Base-by-base conservation (phyloP, 2,888 invertebrate species). In the Seira ritae region DNA sequence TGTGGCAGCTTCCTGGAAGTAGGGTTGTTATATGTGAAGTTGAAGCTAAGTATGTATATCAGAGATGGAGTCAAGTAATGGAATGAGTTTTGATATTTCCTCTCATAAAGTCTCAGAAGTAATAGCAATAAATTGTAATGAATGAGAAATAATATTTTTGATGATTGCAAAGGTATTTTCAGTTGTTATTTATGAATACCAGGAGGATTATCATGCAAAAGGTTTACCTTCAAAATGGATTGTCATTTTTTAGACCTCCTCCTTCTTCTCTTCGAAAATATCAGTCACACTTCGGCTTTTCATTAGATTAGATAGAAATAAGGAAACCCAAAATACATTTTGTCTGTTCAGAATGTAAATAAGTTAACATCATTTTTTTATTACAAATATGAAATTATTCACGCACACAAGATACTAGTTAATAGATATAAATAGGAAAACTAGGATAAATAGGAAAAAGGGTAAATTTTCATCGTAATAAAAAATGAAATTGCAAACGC, bases 221-320 rank as follows among this genome's bases (percentile, higher is more conserved):
- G 42, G 42, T 42, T 42, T 42, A 42, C 42, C 42, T 42, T 42
- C 42, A 42, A 42, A 77, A 69, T 70, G 69, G 60, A 69, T 69
- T 37, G 76, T 76, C 76, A 69, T 76, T 31, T 24, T 76, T 23
- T 55, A n/a, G 6, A 42, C 42, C 42, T 8, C 42, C 42, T 8
- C 42, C 42, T 60, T 3, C 37, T 68, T 69, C 67, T 76, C 76
- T 60, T 76, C 69, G 22, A 23, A 77, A 68, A 68, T 31, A 55
- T 31, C 62, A 77, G 55, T 42, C 77, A 77, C 77, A 77, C 77
- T 77, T 77, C 62, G 42, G 67, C 66, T 22, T 17, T 20, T 24
- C 60, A 23, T n/a, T 24, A 69, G 60, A 77, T 69, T 69, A 42
- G 6, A 42, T 42, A 8, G 42, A 42, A n/a, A n/a, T n/a, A n/a